Evolutionary conservation across 2,888 invertebrate species (phyloP), one percentile per base, ranked within the genome.

Genomic region (Crossocerus cetratus): DNA sequence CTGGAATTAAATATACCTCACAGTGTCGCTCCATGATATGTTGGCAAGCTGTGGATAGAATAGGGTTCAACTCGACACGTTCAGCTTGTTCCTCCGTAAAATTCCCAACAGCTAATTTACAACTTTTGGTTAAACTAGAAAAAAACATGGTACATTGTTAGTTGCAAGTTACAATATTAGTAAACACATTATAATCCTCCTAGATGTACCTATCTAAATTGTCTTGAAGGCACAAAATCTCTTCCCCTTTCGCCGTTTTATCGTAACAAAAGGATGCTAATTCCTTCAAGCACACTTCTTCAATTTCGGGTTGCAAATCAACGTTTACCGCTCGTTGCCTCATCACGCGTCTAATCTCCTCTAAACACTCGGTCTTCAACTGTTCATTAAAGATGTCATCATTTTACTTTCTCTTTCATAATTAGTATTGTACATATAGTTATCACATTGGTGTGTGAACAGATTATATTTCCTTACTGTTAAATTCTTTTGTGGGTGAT

Each of bases 251-350:
- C 42, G 94, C 95, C n/a, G 95, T 94, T 88, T 96, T 95, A 80
- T 96, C 95, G 70, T 94, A 95, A 89, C 99, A 99, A 83, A 93
- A 92, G 70, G 93, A 92, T 0, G 96, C 95, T 20, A 99, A 92
- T 85, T 99, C 98, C 74, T 94, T 93, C 21, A 99, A 92, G 88
- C 99, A 99, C 45, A 93, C 93, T 84, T 96, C 95, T 91, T 99
- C 99, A 59, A 99, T 95, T 91, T 98, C 97, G 1, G 99, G 99
- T 85, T 98, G 94, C 53, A 99, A 92, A 87, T 98, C 96, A 1
- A 99, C 98, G 86, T 96, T 96, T 5, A 96, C 92, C 0, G 99
- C 98, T 75, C 99, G 93, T 88, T 97, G 96, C 42, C 97, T 93
- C 97, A 99, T 98, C 0, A 98, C 96, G 76, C 97, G 93, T 80